These are phyloP conservation scores for Synanceia verrucosa DNA, from an alignment of 2,797 vertebrate genomes.

Conservation along the genomic window DNA sequence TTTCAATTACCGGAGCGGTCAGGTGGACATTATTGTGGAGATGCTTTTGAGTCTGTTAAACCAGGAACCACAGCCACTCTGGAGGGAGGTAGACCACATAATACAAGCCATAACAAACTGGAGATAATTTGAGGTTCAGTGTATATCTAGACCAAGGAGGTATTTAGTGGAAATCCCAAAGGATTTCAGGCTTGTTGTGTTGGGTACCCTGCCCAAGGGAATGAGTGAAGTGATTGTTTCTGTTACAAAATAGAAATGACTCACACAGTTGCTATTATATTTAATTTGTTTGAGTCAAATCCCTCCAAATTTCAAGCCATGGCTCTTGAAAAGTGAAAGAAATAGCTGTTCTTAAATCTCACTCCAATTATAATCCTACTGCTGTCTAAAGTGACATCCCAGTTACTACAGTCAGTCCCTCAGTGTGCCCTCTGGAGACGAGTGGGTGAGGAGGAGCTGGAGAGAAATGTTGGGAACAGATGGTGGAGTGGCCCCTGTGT, in stretches of 20 bases:
- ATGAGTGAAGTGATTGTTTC: conserved; percentile 17
- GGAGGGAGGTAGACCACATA: not conserved
- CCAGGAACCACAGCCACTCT: not conserved
- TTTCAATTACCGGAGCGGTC: conserved; percentile 21
- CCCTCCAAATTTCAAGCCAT: conserved; percentile 21
- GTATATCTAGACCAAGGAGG: not conserved
- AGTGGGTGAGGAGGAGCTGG: conserved; percentile 39
- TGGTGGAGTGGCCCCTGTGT: conserved; percentile 73
- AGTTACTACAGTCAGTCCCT: conserved; percentile 36
- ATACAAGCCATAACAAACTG: conserved; percentile 2
- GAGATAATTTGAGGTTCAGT: conserved; percentile 23
- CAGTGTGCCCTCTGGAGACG: conserved; percentile 48
- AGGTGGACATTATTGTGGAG: conserved; percentile 14
- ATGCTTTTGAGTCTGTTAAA: not conserved
- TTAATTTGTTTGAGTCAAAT: conserved; percentile 25
- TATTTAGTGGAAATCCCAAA: conserved; percentile 11
- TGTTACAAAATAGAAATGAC: conserved; percentile 30
- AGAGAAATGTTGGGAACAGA: conserved; percentile 67
- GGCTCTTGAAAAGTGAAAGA: conserved; percentile 6
- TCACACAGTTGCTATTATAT: conserved; percentile 18
- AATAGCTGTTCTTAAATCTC: conserved; percentile 24
- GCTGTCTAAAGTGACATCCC: conserved; percentile 45
- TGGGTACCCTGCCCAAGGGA: conserved; percentile 11
- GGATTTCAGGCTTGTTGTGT: conserved; percentile 14
- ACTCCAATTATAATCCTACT: conserved; percentile 55